Evolutionary conservation across 2,797 vertebrate species (phyloP).

Genomic region (Lycodopsis pacificus): DNA sequence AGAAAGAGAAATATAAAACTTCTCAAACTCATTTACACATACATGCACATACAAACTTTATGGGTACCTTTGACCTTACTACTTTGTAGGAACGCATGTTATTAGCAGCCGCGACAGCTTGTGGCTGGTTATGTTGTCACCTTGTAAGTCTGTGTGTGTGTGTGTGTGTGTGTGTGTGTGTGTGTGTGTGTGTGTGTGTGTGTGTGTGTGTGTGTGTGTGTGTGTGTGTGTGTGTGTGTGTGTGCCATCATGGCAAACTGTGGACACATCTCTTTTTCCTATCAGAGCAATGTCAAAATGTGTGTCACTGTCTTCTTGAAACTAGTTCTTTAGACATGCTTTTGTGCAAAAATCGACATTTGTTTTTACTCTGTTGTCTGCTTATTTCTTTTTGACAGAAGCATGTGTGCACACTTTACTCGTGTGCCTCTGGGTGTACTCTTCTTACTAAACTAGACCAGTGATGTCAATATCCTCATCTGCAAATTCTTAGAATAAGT

Average conservation of each 20-base stretch:
- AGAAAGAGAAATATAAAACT: not conserved
- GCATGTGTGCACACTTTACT: not conserved
- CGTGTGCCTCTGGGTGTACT: conserved; percentile 26
- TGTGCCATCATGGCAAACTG: not conserved
- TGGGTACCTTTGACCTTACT: not conserved
- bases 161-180: too few species aligned
- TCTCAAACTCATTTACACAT: not conserved
- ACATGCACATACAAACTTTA: not conserved
- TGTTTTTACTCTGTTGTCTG: conserved; percentile 5
- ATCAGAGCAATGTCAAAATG: not conserved
- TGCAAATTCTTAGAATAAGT: conserved; percentile 70
- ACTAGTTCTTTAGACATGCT: not conserved
- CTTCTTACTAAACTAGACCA: conserved; percentile 36
- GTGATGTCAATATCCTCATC: conserved; percentile 67
- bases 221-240: not conserved
- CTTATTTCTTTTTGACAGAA: not conserved
- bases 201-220: too few species aligned
- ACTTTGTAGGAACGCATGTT: not conserved
- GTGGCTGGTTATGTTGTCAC: conserved; percentile 3
- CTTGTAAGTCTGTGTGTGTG: not conserved
- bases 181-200: too few species aligned
- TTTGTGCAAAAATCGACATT: conserved; percentile 9
- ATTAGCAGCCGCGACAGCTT: not conserved
- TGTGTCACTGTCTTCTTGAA: conserved; percentile 8
- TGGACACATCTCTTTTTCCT: conserved; percentile 19